Base-by-base conservation (phyloP, 2,113 vertebrate genomes). In the Dromaius novaehollandiae region DNA sequence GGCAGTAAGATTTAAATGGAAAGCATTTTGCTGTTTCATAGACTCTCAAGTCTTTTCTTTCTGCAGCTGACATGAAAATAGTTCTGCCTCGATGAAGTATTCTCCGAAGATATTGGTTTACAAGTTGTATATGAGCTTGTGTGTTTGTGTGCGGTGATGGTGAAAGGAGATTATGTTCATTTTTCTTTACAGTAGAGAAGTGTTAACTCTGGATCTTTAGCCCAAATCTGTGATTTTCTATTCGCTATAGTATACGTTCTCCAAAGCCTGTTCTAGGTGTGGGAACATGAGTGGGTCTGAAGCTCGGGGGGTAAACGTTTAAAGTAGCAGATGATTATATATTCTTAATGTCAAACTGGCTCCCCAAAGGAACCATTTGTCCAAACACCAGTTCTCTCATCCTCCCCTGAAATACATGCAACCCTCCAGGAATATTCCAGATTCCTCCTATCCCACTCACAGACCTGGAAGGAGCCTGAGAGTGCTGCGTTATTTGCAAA, bases 381-480 rank as follows among this genome's bases (percentile, higher is more conserved):
- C 28, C 46, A 78, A 87, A 82, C 66, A 53, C 24, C 19, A 69
- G 11, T 50, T 81, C 26, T 83, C 36, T 79, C 24, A 34, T 30
- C 42, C 63, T 16, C 88, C 44, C 30, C 73, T 60, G 61, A 74
- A 73, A 30, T 55, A 75, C 82, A 42, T 14, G 30, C 65, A 92
- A 70, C 19, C 7, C 14, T 12, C 61, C 30, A 63, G 28, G 21
- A 19, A 64, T 63, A 25, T 25, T 53, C 20, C 34, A 19, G 56
- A 70, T 63, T 91, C 90, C 17, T 30, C 56, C 36, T 0, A 0
- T 69, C 5, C 19, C 63, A 4, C 19, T 70, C 0, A 0, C 12
- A 79, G 88, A 73, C 60, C 36, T 12, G 4, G 38, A 61, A 91
- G 63, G 42, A 92, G 22, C 50, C 20, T 50, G 7, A 4, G 32